phyloP scores from a whole-genome alignment of 2,113 vertebrate genomes.

The Leptobrachium leishanense region DNA sequence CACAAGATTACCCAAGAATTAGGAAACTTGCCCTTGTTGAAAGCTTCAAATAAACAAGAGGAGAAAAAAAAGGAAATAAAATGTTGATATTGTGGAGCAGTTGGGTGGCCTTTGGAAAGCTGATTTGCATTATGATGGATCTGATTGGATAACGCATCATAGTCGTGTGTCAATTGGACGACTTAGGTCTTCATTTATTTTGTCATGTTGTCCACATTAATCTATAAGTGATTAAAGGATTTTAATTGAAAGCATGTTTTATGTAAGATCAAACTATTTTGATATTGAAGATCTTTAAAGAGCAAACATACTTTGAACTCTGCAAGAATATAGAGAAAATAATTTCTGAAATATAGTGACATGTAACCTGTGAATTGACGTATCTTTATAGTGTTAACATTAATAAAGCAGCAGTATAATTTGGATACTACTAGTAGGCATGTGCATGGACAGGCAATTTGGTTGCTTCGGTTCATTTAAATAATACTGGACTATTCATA shows the following conservation, averaged over 20 bases:
- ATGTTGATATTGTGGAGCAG: conserved; percentile 43
- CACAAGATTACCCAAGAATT: not conserved
- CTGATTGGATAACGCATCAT: not conserved
- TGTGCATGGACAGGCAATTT: too few relatives aligned
- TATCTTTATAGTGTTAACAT: too few relatives aligned
- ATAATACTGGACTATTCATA: too few relatives aligned
- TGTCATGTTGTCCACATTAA: not conserved
- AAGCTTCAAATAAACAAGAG: conserved; percentile 37
- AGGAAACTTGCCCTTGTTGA: conserved; percentile 28
- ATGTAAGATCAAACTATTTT: not conserved
- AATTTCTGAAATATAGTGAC: too few relatives aligned
- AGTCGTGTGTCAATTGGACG: not conserved
- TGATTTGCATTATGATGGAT: conserved; percentile 28
- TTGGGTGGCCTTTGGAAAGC: conserved; percentile 42
- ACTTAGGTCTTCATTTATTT: not conserved
- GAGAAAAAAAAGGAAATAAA: conserved; percentile 15
- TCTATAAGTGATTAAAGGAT: not conserved
- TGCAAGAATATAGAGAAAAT: too few relatives aligned
- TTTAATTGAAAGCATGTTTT: not conserved
- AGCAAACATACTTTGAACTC: too few relatives aligned
- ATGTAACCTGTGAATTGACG: too few relatives aligned
- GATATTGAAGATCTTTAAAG: not conserved
- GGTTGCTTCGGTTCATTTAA: too few relatives aligned
- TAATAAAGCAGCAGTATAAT: too few relatives aligned
- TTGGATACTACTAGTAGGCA: too few relatives aligned